Percentiles rank a stretch among this genome's conserved stretches.
phyloP scores from a whole-genome alignment of 2,888 invertebrate species.

The Andrena minutula region DNA sequence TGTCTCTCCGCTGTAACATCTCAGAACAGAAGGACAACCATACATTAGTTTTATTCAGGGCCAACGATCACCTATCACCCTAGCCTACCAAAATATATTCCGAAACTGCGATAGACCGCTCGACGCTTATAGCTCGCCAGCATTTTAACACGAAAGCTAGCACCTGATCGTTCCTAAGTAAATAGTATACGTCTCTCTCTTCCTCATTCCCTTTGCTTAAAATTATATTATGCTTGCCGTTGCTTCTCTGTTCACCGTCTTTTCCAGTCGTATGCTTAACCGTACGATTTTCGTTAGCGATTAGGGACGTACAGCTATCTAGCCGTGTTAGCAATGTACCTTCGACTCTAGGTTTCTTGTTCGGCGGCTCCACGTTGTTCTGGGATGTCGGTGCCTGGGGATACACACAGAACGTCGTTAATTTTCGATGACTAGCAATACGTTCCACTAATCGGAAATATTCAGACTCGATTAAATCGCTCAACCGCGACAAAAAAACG shows the following conservation, averaged over 20 bases:
- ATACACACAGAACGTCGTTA: conserved; percentile 36
- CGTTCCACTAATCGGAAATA: no score
- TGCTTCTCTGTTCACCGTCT: conserved; percentile 70
- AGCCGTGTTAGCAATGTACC: conserved; percentile 82
- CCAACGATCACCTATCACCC: conserved; percentile 79
- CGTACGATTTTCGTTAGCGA: conserved; percentile 67
- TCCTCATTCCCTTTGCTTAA: conserved; percentile 68
- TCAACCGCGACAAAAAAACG: background rate
- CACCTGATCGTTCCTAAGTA: conserved; percentile 72
- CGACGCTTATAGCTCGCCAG: conserved; percentile 73
- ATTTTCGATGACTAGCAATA: background rate
- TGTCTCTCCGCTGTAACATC: conserved; percentile 86
- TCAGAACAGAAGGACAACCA: conserved; percentile 86
- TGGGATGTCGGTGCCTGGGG: conserved; percentile 79
- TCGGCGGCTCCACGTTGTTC: conserved; percentile 78
- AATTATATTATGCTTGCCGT: conserved; percentile 69
- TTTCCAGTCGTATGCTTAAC: conserved; percentile 71
- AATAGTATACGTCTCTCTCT: conserved; percentile 66
- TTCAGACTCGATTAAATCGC: background rate
- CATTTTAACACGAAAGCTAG: conserved; percentile 72
- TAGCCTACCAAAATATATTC: conserved; percentile 77
- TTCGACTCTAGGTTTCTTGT: conserved; percentile 81
- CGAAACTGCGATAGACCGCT: conserved; percentile 71
- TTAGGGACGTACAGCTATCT: conserved; percentile 68
- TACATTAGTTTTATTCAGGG: conserved; percentile 85